These are phyloP conservation scores for Avahi laniger DNA, from an alignment of 2,797 vertebrate species.

Conservation along the genomic window DNA sequence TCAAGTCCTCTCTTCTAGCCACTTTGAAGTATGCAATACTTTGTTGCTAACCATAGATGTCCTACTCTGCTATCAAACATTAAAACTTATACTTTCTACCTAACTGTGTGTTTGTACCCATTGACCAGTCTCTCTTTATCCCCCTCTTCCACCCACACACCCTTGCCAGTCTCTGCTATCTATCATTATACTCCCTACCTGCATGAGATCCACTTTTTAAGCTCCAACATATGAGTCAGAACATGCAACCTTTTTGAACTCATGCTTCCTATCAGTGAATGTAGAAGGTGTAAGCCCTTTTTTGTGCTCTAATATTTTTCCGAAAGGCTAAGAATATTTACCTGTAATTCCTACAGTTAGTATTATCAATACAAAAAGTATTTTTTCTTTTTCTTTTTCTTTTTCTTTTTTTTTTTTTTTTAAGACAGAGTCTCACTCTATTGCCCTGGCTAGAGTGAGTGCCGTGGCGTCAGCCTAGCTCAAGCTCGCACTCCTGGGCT, in stretches of 20 bases:
- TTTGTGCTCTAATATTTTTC: background rate
- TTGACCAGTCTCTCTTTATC: background rate
- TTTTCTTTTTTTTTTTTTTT: too few species aligned
- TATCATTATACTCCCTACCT: background rate
- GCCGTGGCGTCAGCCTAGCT: too few species aligned
- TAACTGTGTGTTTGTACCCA: background rate
- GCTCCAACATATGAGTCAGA: background rate
- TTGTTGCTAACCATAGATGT: background rate
- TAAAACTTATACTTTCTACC: background rate
- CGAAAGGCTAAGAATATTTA: background rate
- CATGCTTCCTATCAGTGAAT: background rate
- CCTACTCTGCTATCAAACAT: background rate
- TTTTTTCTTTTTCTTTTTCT: slow-evolving; percentile 18
- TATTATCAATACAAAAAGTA: background rate
- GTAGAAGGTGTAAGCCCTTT: background rate
- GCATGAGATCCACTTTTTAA: background rate
- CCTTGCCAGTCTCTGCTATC: background rate
- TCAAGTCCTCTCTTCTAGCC: background rate
- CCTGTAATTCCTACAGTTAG: background rate
- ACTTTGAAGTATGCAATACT: background rate
- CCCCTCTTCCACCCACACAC: background rate
- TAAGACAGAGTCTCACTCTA: too few species aligned
- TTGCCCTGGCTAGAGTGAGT: too few species aligned
- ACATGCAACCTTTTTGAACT: background rate
- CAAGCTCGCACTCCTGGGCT: too few species aligned